Percentiles rank a stretch among this genome's conserved stretches.
Evolutionary conservation across 2,797 vertebrate genomes (phyloP).

Genomic region (Champsocephalus gunnari): DNA sequence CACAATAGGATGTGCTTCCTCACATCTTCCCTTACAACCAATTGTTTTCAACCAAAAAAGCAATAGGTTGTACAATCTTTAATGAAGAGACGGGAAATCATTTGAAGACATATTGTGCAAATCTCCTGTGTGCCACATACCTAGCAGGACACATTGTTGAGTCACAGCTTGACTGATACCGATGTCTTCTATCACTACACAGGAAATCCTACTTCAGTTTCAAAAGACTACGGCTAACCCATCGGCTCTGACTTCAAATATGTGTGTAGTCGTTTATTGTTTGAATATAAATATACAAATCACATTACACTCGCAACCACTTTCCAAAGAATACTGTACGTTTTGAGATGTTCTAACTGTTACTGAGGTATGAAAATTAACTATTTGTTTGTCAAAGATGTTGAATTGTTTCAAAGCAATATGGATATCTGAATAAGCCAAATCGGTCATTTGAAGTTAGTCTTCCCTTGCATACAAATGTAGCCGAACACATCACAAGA

Average conservation of each 20-base stretch:
- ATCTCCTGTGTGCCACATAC: constrained; percentile 6
- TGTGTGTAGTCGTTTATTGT: background rate
- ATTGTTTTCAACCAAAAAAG: constrained; percentile 27
- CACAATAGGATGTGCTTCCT: constrained; percentile 51
- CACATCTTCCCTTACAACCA: background rate
- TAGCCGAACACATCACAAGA: background rate
- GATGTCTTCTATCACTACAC: constrained; percentile 21
- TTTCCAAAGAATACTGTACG: background rate
- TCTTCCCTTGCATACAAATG: too few relatives aligned
- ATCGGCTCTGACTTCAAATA: background rate
- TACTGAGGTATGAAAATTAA: background rate
- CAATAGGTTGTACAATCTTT: background rate
- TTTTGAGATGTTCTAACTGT: background rate
- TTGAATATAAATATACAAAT: constrained; percentile 16
- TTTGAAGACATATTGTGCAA: background rate
- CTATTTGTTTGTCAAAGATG: background rate
- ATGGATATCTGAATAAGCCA: too few relatives aligned
- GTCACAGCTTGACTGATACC: constrained; percentile 24
- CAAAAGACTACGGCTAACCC: constrained; percentile 7
- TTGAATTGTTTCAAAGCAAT: background rate
- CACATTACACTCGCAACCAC: background rate
- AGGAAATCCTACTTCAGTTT: constrained; percentile 49
- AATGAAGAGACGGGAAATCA: constrained; percentile 21
- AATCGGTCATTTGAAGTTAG: too few relatives aligned
- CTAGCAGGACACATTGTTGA: constrained; percentile 29